phyloP scores from a whole-genome alignment of 2,797 vertebrate species.

The Trichosurus vulpecula region DNA sequence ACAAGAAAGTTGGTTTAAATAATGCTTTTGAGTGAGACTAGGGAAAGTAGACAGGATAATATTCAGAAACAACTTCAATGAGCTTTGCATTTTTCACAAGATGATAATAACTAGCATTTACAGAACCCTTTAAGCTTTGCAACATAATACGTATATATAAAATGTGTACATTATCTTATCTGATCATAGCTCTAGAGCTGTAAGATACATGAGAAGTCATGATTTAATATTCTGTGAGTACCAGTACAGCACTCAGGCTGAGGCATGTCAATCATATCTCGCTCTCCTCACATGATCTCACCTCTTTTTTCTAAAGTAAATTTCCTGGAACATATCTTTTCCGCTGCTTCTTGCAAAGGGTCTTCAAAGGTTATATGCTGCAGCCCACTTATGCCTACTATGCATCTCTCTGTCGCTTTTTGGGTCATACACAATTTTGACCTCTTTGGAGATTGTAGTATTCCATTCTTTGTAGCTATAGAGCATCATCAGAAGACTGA shows the following conservation, averaged over 20 bases:
- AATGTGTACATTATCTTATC: not conserved
- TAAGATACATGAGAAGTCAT: not conserved
- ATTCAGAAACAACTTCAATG: conserved; percentile 13
- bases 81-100: not conserved
- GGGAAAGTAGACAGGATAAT: not conserved
- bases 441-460: not conserved
- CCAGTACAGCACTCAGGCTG: not conserved
- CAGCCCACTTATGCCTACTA: not conserved
- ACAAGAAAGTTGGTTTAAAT: not conserved
- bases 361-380: not conserved
- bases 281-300: not conserved
- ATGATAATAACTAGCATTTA: not conserved
- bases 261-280: not conserved
- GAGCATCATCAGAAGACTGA: not conserved
- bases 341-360: not conserved
- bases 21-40: not conserved
- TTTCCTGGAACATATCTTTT: not conserved
- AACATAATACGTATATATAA: not conserved
- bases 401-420: not conserved
- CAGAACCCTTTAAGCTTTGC: not conserved
- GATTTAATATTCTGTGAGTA: not conserved
- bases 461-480: not conserved
- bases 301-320: not conserved
- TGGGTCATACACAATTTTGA: not conserved
- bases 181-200: not conserved